A percentile compares a stretch with the other conserved stretches of the same genome.
Conservation (phyloP, 1,140 invertebrate genomes). For the Drosophila orosa region DNA sequence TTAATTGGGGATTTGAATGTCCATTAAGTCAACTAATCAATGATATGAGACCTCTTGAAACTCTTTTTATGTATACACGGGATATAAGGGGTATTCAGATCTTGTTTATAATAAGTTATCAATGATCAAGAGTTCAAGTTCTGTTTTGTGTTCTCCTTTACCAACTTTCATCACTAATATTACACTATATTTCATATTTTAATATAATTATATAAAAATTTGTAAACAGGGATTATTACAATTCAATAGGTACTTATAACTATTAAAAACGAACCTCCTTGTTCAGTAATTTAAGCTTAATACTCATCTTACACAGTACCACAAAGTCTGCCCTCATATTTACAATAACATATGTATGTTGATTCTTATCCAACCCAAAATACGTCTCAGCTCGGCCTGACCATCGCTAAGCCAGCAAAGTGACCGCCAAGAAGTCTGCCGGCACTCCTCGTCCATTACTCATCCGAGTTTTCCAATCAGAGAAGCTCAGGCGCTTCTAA, state of each 20-base stretch:
- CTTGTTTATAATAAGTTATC: neutral
- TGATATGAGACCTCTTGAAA: neutral
- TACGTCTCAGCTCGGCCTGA: neutral
- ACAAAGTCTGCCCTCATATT: slow-evolving; percentile 1
- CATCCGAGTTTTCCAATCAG: slow-evolving; percentile 6
- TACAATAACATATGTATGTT: neutral
- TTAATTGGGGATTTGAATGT: neutral
- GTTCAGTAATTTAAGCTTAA: no score
- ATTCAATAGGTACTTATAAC: no score
- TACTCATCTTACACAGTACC: slow-evolving; percentile 14
- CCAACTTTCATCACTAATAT: no score
- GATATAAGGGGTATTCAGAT: neutral
- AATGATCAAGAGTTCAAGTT: neutral
- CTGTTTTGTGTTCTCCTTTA: neutral
- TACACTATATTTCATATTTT: no score
- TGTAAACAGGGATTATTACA: no score
- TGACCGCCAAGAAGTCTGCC: slow-evolving; percentile 57
- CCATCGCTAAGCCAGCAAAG: neutral
- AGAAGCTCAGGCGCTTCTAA: slow-evolving; percentile 1
- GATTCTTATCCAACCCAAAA: slow-evolving; percentile 4
- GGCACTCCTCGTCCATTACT: slow-evolving; percentile 35
- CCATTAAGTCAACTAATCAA: neutral
- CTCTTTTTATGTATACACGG: neutral
- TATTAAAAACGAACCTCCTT: no score
- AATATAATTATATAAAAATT: no score